These are phyloP conservation scores for Luffia ferchaultella DNA, from an alignment of 2,888 invertebrate species.

Conservation along the genomic window DNA sequence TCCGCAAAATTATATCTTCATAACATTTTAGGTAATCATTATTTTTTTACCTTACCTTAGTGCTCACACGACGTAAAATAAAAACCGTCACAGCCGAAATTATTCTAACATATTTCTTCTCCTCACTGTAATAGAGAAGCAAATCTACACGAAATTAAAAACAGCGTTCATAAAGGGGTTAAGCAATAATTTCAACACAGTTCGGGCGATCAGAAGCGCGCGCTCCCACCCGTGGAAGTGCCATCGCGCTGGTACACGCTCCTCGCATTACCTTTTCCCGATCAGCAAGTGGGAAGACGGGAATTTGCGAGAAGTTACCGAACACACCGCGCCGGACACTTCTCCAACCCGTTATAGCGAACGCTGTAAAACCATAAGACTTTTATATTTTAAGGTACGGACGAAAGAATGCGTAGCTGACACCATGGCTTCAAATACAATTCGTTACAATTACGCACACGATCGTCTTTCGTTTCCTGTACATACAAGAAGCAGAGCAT, in stretches of 20 bases:
- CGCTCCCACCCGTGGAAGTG: constrained; percentile 64
- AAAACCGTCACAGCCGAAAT: no score
- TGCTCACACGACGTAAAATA: no score
- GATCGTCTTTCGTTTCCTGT: no score
- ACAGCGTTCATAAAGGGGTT: not conserved
- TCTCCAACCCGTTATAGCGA: constrained; percentile 82
- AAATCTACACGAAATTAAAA: no score
- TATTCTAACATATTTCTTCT: no score
- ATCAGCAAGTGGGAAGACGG: constrained; percentile 89
- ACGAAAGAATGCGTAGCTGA: constrained; percentile 10
- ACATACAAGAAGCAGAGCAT: no score
- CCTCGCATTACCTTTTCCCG: constrained; percentile 90
- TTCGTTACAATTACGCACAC: no score
- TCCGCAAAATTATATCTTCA: no score
- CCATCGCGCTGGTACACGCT: constrained; percentile 90
- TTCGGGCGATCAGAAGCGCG: constrained; percentile 32
- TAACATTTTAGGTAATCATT: no score
- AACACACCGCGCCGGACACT: constrained; percentile 83
- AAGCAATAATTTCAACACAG: constrained; percentile 18
- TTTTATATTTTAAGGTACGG: constrained; percentile 53
- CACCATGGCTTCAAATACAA: no score
- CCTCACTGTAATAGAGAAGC: no score
- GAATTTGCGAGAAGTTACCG: constrained; percentile 81
- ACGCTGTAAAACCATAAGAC: constrained; percentile 22
- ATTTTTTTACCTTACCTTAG: no score